A percentile compares a stretch with the other conserved stretches of the same genome.
Conservation (phyloP, 1,140 invertebrate species). For the Drosophila persimilis region DNA sequence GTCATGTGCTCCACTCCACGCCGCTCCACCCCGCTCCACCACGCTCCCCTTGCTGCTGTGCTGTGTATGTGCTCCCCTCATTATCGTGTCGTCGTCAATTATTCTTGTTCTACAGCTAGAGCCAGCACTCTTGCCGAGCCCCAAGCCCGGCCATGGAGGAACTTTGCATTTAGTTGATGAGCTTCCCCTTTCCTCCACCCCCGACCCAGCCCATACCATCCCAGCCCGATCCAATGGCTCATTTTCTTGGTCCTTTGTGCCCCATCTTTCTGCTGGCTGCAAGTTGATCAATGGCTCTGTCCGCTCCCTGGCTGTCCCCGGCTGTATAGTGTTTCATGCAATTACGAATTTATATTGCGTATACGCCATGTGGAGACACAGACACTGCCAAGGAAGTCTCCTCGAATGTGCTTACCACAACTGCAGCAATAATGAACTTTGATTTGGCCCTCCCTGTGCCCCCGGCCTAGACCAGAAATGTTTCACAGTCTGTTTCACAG, state of each 20-base stretch:
- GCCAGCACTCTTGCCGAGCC: constrained; percentile 42
- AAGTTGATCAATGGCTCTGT: constrained; percentile 67
- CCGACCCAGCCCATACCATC: too few relatives aligned
- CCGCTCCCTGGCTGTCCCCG: constrained; percentile 1
- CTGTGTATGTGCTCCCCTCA: constrained; percentile 53
- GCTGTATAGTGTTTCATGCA: constrained; percentile 42
- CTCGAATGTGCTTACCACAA: constrained; percentile 54
- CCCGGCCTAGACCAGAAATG: background rate
- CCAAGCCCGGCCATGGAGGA: constrained; percentile 27
- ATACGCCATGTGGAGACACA: constrained; percentile 52
- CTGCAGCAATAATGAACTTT: constrained; percentile 66
- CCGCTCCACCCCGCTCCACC: background rate
- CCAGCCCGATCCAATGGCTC: constrained; percentile 8
- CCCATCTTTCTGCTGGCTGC: constrained; percentile 46
- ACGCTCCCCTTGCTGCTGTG: too few relatives aligned
- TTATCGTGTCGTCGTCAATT: constrained; percentile 76
- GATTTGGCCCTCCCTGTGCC: constrained; percentile 32
- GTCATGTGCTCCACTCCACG: constrained; percentile 26
- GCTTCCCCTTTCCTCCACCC: constrained; percentile 26
- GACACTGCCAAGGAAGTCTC: constrained; percentile 2
- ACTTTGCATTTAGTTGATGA: constrained; percentile 78
- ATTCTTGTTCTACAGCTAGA: constrained; percentile 60
- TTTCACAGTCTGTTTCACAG: constrained; percentile 2
- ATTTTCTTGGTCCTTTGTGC: constrained; percentile 60
- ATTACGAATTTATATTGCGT: constrained; percentile 70